Percentiles rank a stretch among this genome's conserved stretches.
Evolutionary conservation across 2,888 invertebrate genomes (phyloP).

Genomic region (Spisula subtruncata): DNA sequence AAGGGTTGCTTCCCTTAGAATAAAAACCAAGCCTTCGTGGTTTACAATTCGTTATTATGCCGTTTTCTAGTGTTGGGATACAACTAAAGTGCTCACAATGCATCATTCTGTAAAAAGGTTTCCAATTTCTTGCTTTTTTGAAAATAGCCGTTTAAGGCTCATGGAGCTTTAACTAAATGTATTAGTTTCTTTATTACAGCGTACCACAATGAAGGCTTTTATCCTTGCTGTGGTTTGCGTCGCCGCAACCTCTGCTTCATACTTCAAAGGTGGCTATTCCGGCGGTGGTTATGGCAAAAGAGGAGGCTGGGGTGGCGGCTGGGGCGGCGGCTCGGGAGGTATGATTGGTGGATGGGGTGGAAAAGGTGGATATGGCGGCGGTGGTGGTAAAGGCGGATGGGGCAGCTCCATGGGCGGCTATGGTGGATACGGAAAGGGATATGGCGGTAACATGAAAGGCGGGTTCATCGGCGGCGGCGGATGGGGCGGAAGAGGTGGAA

Average conservation of each 20-base stretch:
- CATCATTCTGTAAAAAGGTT: too few species aligned
- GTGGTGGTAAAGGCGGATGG: neutral
- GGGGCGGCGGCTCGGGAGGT: neutral
- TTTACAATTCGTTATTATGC: too few species aligned
- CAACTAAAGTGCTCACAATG: too few species aligned
- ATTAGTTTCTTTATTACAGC: neutral
- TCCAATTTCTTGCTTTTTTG: too few species aligned
- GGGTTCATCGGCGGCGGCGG: constrained; percentile 3
- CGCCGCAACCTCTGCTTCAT: constrained; percentile 38
- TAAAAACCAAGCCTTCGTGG: too few species aligned
- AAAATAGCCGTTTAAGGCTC: too few species aligned
- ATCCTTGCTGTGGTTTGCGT: constrained; percentile 29
- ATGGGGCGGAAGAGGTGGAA: constrained; percentile 13
- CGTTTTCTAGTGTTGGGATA: too few species aligned
- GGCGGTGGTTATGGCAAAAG: neutral
- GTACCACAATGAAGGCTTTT: constrained; percentile 34
- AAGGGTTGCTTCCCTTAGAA: too few species aligned
- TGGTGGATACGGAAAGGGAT: constrained; percentile 24
- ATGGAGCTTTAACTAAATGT: too few species aligned
- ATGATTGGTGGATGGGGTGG: neutral
- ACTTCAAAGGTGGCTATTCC: neutral
- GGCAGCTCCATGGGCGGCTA: constrained; percentile 22
- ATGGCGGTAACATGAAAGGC: neutral
- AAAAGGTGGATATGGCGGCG: constrained; percentile 23
- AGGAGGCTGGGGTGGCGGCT: neutral